Evolutionary conservation across 2,113 vertebrate genomes (phyloP).

Genomic region (Fukomys damarensis): DNA sequence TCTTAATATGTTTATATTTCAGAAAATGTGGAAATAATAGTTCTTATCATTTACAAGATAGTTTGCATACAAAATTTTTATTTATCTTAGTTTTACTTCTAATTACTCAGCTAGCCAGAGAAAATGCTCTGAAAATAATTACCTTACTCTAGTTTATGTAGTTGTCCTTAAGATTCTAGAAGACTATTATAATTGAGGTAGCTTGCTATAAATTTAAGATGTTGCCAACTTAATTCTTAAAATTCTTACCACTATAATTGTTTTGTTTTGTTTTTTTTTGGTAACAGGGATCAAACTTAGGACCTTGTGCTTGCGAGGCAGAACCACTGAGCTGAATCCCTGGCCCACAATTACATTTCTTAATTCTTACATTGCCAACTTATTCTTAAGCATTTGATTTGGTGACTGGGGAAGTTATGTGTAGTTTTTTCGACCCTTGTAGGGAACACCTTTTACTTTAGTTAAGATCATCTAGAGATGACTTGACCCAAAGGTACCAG

Average conservation of each 20-base stretch:
- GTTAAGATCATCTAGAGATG: not conserved
- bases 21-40: conserved; percentile 27
- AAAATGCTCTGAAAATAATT: conserved; percentile 29
- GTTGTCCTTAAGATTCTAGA: conserved; percentile 6
- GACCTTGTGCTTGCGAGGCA: too few relatives aligned
- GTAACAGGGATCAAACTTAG: too few relatives aligned
- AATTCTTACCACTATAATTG: too few relatives aligned
- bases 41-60: not conserved
- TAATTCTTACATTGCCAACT: too few relatives aligned
- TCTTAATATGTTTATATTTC: conserved; percentile 39
- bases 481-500: not conserved
- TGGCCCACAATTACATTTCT: too few relatives aligned
- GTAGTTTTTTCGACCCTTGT: not conserved
- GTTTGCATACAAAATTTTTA: conserved; percentile 5
- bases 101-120: conserved; percentile 23
- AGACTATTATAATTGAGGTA: conserved; percentile 18
- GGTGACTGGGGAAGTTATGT: not conserved
- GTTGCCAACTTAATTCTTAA: conserved; percentile 11
- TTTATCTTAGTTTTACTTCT: conserved; percentile 36
- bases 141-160: conserved; percentile 13
- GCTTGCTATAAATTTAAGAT: not conserved
- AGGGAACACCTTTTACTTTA: not conserved
- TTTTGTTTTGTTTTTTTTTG: too few relatives aligned
- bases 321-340: too few relatives aligned
- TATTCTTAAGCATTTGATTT: conserved; percentile 21